Conservation (phyloP, 92 coral and sea anemone species). For the Heteractis magnifica region DNA sequence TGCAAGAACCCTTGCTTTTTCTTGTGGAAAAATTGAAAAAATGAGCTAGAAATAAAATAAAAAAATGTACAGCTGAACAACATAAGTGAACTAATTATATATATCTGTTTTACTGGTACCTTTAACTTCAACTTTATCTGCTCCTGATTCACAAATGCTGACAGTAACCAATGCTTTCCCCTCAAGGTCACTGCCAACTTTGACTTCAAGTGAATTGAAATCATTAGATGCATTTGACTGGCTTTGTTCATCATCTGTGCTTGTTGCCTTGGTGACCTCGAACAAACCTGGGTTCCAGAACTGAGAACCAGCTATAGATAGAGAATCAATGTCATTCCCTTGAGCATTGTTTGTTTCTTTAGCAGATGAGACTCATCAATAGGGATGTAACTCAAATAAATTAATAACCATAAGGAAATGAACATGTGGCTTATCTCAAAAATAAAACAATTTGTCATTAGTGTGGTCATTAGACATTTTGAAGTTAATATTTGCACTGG, state of each 20-base stretch:
- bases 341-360: no score
- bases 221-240: conserved; percentile 6
- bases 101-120: conserved; percentile 20
- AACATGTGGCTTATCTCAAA: no score
- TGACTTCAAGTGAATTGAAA: conserved; percentile 76
- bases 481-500: no score
- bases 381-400: no score
- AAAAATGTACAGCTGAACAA: no score
- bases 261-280: conserved; percentile 85
- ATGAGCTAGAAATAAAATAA: no score
- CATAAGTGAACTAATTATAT: no score
- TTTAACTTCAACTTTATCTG: conserved; percentile 21
- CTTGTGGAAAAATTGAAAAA: conserved; percentile 4
- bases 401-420: no score
- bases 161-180: conserved; percentile 77
- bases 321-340: neutral
- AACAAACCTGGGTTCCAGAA: conserved; percentile 98
- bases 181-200: conserved; percentile 80
- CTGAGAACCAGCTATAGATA: conserved; percentile 86
- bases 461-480: no score
- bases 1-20: conserved; percentile 31
- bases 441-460: no score
- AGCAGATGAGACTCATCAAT: no score
- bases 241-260: conserved; percentile 48
- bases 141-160: conserved; percentile 56